Evolutionary conservation across 1,140 invertebrate genomes (phyloP).

Genomic region (Pentalonia nigronervosa): DNA sequence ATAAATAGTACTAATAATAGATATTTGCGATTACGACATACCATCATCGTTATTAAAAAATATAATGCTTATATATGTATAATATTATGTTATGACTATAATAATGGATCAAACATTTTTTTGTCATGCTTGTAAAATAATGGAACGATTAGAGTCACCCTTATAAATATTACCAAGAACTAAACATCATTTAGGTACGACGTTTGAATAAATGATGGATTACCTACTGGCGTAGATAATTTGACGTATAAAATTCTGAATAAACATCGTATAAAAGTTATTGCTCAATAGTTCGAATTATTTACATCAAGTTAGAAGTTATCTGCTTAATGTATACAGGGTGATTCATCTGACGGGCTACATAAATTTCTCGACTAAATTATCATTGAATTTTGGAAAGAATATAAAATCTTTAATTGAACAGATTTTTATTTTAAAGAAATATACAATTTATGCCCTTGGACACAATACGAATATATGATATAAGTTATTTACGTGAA

Average conservation of each 20-base stretch:
- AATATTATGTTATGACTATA: background rate
- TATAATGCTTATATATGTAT: background rate
- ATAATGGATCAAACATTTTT: background rate
- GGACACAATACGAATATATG: no score
- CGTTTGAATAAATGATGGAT: conserved; percentile 1
- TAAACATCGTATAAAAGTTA: background rate
- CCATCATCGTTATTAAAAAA: background rate
- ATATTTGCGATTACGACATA: background rate
- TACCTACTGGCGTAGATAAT: background rate
- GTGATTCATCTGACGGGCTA: background rate
- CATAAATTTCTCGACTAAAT: no score
- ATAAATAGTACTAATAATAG: background rate
- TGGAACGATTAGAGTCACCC: background rate
- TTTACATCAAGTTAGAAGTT: background rate
- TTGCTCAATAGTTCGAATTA: background rate
- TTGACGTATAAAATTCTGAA: background rate
- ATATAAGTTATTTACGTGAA: no score
- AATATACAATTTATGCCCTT: no score
- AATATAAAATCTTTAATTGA: background rate
- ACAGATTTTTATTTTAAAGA: no score
- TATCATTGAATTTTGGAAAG: background rate
- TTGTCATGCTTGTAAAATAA: background rate
- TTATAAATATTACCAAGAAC: no score
- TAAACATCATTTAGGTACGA: background rate
- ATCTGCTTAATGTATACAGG: background rate